Base-by-base conservation (phyloP, 2,797 vertebrate species). In the Rhynchotus rufescens region DNA sequence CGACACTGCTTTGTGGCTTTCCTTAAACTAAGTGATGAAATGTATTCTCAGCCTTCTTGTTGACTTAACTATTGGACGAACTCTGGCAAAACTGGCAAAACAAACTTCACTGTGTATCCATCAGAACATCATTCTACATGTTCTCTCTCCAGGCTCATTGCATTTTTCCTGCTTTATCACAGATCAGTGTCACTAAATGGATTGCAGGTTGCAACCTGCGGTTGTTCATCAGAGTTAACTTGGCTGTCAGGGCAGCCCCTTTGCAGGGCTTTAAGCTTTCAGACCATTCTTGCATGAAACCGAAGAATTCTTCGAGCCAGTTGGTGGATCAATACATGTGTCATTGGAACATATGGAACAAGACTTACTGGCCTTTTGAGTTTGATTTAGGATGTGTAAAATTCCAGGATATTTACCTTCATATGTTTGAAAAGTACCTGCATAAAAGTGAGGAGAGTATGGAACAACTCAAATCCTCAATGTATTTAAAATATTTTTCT, bases 101-200 rank as follows among this genome's bases (percentile, higher is more conserved):
- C 32, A 92, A 80, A 91, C 81, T 92, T 94, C 60, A 84, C 30
- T 66, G 44, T 88, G 67, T 83, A 90, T 92, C 64, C 74, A 64
- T 94, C 77, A 80, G 67, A 79, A 92, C 87, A 77, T 66, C n/a
- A 3, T 36, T 88, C 47, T 88, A 12, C 76, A 11, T 1, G 76
- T 89, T 93, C 76, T 83, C 52, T 92, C 0, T 73, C 67, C 67
- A 51, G 80, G 36, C 30, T 71, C 56, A 60, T 60, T 85, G 42
- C 76, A 71, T 96, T 96, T 95, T 92, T 91, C 86, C 89, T 79
- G 64, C 52, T 79, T 79, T 94, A 85, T 92, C 88, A 54, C 67
- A 87, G 92, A 87, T 73, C 86, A 73, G 81, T 69, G 52, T 74
- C 88, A 88, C 67, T 49, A 78, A 86, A 90, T 17, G 84, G 66